Percentiles rank a stretch among this genome's conserved stretches.
Conservation (phyloP, 2,888 invertebrate species). For the Polydrusus pterygomalis region DNA sequence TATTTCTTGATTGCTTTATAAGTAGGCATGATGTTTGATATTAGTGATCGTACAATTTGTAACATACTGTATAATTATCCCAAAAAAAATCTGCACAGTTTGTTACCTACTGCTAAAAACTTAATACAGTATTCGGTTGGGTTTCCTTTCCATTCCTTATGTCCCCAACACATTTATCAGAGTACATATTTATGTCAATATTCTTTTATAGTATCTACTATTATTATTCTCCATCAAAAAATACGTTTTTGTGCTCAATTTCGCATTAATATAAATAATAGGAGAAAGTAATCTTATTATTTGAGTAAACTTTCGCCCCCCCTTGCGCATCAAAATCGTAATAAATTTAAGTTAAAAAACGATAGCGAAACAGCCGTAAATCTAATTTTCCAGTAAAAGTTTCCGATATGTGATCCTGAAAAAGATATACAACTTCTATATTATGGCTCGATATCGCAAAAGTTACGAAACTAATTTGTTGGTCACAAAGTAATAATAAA, state of each 20-base stretch:
- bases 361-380: constrained; percentile 38
- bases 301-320: not conserved
- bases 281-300: constrained; percentile 18
- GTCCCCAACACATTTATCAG: not conserved
- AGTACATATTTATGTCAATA: not conserved
- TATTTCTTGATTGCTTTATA: no score
- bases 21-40: no score
- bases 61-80: no score
- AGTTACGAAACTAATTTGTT: constrained; percentile 41
- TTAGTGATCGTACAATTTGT: no score
- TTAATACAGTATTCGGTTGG: no score
- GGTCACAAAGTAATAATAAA: constrained; percentile 40
- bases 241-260: constrained; percentile 25
- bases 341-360: constrained; percentile 46
- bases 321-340: constrained; percentile 25
- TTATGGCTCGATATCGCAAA: constrained; percentile 35
- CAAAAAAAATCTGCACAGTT: no score
- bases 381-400: constrained; percentile 48
- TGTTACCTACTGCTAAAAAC: no score
- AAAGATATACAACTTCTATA: constrained; percentile 48
- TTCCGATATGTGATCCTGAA: constrained; percentile 44
- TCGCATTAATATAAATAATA: constrained; percentile 9
- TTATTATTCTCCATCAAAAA: constrained; percentile 13
- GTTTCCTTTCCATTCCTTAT: not conserved
- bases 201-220: constrained; percentile 3